Evolutionary conservation across 1,140 invertebrate species (phyloP).

Genomic region (Polypedilum pembai): DNA sequence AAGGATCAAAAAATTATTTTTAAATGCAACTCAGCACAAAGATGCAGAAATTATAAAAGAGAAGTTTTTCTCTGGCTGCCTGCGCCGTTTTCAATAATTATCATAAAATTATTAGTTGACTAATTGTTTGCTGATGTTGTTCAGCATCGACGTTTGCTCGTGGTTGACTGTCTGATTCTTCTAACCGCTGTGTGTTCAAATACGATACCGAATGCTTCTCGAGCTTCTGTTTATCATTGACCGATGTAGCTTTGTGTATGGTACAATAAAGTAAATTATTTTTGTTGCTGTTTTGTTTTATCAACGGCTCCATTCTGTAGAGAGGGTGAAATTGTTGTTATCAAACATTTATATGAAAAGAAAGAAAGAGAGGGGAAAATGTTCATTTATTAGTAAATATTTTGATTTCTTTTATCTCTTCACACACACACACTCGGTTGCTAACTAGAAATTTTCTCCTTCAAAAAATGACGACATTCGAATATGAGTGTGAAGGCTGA

Average conservation of each 20-base stretch:
- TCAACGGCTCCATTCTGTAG: constrained; percentile 26
- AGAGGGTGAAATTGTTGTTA: background rate
- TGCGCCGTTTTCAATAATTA: constrained; percentile 4
- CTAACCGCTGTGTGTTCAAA: background rate
- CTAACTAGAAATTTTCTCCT: too few relatives aligned
- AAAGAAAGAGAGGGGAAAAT: background rate
- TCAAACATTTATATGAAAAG: constrained; percentile 17
- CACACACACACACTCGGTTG: too few relatives aligned
- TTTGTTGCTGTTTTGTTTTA: constrained; percentile 24
- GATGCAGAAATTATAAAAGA: too few relatives aligned
- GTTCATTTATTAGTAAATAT: background rate
- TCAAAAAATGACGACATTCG: too few relatives aligned
- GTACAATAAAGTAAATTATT: constrained; percentile 14
- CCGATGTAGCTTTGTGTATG: background rate
- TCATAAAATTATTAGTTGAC: constrained; percentile 23
- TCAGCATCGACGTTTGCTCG: background rate
- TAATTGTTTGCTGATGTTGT: background rate
- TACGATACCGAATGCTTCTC: background rate
- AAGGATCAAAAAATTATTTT: too few relatives aligned
- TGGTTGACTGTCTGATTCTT: background rate
- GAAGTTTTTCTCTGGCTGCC: too few relatives aligned
- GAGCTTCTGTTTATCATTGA: constrained; percentile 4
- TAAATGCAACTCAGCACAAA: too few relatives aligned
- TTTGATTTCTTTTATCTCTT: background rate
- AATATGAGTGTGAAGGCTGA: too few relatives aligned